Percentiles rank a stretch among this genome's conserved stretches.
These are phyloP conservation scores for Trichacis sp. DNA, from an alignment of 2,888 invertebrate species.

Conservation along the genomic window DNA sequence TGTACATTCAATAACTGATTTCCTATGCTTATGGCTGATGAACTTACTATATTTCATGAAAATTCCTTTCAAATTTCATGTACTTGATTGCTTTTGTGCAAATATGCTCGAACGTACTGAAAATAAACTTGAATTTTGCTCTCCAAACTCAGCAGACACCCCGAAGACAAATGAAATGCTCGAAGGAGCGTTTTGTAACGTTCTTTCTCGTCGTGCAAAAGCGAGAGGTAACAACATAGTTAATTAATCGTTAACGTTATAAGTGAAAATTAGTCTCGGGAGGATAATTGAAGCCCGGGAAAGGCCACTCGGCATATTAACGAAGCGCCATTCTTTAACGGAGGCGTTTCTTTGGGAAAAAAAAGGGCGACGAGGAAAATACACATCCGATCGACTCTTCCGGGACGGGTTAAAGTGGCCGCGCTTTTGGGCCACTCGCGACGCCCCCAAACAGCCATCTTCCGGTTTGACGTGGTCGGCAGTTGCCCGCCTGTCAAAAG, in stretches of 20 bases:
- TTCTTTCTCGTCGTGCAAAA: constrained; percentile 17
- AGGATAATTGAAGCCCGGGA: constrained; percentile 61
- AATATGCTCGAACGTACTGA: too few species aligned
- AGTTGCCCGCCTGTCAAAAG: constrained; percentile 42
- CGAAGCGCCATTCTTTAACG: constrained; percentile 23
- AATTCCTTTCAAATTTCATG: too few species aligned
- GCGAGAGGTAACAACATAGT: constrained; percentile 46
- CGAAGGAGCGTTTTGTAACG: constrained; percentile 7
- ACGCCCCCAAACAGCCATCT: constrained; percentile 50
- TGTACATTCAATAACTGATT: too few species aligned
- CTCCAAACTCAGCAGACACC: too few species aligned
- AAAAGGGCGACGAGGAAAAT: not conserved
- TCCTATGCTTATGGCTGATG: too few species aligned
- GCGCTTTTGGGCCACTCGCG: constrained; percentile 29
- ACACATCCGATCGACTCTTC: not conserved
- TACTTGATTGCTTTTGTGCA: too few species aligned
- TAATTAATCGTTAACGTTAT: constrained; percentile 58
- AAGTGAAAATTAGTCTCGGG: constrained; percentile 61
- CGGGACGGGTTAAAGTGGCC: constrained; percentile 38
- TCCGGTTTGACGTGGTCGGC: constrained; percentile 44
- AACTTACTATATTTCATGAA: too few species aligned
- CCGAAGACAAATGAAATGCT: not conserved
- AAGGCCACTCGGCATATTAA: constrained; percentile 58
- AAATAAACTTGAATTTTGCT: too few species aligned
- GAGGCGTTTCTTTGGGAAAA: not conserved